These are phyloP conservation scores for Spisula subtruncata DNA, from an alignment of 2,888 invertebrate species.

Conservation along the genomic window DNA sequence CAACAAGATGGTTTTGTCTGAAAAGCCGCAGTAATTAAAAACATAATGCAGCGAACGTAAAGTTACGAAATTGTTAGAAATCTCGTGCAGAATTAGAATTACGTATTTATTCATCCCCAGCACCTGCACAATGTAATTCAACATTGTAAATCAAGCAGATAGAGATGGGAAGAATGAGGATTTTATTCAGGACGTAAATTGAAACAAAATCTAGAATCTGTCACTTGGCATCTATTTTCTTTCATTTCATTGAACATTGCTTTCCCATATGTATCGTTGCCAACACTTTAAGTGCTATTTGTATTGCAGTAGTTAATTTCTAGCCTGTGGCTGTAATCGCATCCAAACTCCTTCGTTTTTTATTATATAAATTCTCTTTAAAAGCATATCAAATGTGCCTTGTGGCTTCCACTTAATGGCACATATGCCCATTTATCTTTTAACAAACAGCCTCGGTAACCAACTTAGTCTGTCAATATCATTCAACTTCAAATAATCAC, in stretches of 20 bases:
- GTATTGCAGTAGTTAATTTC: constrained; percentile 14
- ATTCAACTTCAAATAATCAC: background rate
- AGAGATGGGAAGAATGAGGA: background rate
- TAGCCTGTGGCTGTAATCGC: constrained; percentile 18
- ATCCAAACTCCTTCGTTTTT: constrained; percentile 10
- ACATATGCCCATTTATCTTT: background rate
- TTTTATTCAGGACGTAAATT: constrained; percentile 41
- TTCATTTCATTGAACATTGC: constrained; percentile 32
- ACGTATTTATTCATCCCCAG: constrained; percentile 20
- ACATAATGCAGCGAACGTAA: background rate
- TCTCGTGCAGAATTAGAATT: constrained; percentile 21
- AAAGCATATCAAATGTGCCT: constrained; percentile 18
- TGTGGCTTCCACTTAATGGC: background rate
- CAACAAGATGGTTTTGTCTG: background rate
- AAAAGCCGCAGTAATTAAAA: constrained; percentile 31
- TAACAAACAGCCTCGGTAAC: background rate
- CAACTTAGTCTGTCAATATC: constrained; percentile 22
- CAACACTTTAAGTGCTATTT: constrained; percentile 27
- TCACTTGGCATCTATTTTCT: constrained; percentile 32
- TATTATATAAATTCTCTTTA: constrained; percentile 38
- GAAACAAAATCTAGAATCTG: constrained; percentile 48
- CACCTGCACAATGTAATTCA: constrained; percentile 38
- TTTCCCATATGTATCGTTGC: background rate
- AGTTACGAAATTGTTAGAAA: background rate
- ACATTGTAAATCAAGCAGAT: constrained; percentile 24